Base-by-base conservation (phyloP, 2,797 vertebrate species). In the Clamator glandarius region DNA sequence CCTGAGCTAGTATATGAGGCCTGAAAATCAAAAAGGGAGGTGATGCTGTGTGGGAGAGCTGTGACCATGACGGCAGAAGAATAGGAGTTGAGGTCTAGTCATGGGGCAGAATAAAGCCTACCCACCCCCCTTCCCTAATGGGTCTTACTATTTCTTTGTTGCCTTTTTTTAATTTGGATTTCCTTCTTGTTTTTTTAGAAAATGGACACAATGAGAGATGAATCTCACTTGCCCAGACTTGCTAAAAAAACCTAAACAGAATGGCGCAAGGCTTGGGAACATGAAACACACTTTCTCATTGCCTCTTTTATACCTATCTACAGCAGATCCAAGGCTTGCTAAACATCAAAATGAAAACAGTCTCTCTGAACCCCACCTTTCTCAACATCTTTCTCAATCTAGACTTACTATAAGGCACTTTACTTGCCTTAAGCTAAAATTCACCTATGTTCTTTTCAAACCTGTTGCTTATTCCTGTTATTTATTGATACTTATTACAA, bases 121-220 rank as follows among this genome's bases (percentile, higher is more conserved):
- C 6, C 4, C 12, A 25, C 3, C 16, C 18, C 54, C 25, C 24
- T 17, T 54, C 5, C 9, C 24, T 13, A 12, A 6, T 2, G 1
- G 6, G 14, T 66, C 26, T 92, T 6, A 19, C 2, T 89, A 39
- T 78, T 75, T 79, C 29, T 44, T 72, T 51, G 26, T 13, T 52
- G 52, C 31, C 29, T 36, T 35, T 66, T 48, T 48, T 5, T 26
- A 58, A 50, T 46, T 66, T 75, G 10, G 6, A 24, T 69, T 59
- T 75, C 77, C 9, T 57, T 76, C 9, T 29, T 63, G 10, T 31
- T 51, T 68, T 64, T 72, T 24, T 44, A 11, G 44, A 85, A 67
- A 26, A 8, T 1, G 11, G 6, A 33, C 12, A 57, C 5, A 33
- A 25, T 25, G 11, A 74, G 23, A 82, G 10, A 29, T 17, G 16